Evolutionary conservation across 2,888 invertebrate genomes (phyloP), one percentile per base, ranked within the genome.

Genomic region (Candidula unifasciata): DNA sequence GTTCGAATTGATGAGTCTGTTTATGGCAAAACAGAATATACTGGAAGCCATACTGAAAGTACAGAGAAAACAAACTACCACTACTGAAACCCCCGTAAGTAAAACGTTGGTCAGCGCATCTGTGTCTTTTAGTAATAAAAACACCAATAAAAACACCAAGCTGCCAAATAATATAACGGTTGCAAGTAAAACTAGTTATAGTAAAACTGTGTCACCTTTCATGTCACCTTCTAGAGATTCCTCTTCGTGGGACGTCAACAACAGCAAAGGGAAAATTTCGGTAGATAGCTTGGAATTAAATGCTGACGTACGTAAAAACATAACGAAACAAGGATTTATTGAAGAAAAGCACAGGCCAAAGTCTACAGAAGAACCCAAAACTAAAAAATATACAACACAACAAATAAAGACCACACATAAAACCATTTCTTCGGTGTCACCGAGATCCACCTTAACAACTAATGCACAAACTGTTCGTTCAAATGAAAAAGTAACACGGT

Each of bases 1-100:
- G 6, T 82, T 82, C 66, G 52, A 82, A 52, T 37, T 82, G 82
- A 82, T 82, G 82, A 66, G 52, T 16, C 2, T 82, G 13, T 82
- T 77, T 27, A 76, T 66, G 52, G 76, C 74, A 21, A 82, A 57
- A 27, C 57, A 71, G 0, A 60, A 73, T 30, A 0, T 74, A 3
- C 24, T 82, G 64, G 35, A n/a, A 27, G n/a, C 80, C 6, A 80
- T 57, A 30, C 27, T 52, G 33, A 18, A 71, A 27, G 16, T 57
- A 21, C 33, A 79, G 27, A 37, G 68, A 5, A 21, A 52, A 33
- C 30, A 71, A 69, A 5, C 54, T n/a, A 64, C 57, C 6, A 73
- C 8, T n/a, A 3, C 10, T n/a, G 37, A 21, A 57, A 60, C 33
- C 21, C 33, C 33, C 24, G 21, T 6, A 2, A 77, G 57, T 35